Evolutionary conservation across 2,888 invertebrate genomes (phyloP).

Genomic region (Folsomia manolachei): DNA sequence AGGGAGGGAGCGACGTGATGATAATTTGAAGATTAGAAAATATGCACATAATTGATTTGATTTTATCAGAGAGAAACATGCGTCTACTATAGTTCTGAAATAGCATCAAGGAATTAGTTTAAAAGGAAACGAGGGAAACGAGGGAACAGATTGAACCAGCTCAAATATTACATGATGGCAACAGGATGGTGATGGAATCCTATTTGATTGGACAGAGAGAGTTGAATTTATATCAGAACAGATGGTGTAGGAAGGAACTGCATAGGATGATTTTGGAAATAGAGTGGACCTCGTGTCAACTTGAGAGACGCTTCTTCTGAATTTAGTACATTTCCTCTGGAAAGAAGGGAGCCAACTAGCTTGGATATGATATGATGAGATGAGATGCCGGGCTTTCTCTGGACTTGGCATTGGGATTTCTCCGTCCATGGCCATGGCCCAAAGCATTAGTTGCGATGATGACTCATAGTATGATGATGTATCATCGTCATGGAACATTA

Average conservation of each 20-base stretch:
- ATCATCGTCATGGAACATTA: too few species aligned
- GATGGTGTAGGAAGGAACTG: not conserved
- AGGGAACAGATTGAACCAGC: not conserved
- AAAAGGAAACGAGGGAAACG: too few species aligned
- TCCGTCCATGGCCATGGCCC: too few species aligned
- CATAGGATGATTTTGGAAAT: not conserved
- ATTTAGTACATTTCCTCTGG: not conserved
- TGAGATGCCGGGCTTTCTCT: too few species aligned
- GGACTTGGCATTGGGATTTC: too few species aligned
- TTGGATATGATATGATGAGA: too few species aligned
- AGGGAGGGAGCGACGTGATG: not conserved
- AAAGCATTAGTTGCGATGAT: too few species aligned
- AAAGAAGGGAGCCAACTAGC: too few species aligned
- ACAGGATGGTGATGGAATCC: not conserved
- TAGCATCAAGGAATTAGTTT: too few species aligned
- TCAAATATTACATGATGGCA: not conserved
- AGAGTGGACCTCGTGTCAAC: not conserved
- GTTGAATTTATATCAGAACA: too few species aligned
- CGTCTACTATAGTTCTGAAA: not conserved
- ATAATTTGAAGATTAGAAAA: constrained; percentile 6
- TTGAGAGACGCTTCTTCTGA: not conserved
- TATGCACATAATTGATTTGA: constrained; percentile 28
- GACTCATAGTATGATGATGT: too few species aligned
- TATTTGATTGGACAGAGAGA: too few species aligned
- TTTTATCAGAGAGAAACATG: constrained; percentile 18